Percentiles rank a stretch among this genome's conserved stretches.
These are phyloP conservation scores for Strigops habroptila DNA, from an alignment of 2,113 vertebrate genomes.

Conservation along the genomic window DNA sequence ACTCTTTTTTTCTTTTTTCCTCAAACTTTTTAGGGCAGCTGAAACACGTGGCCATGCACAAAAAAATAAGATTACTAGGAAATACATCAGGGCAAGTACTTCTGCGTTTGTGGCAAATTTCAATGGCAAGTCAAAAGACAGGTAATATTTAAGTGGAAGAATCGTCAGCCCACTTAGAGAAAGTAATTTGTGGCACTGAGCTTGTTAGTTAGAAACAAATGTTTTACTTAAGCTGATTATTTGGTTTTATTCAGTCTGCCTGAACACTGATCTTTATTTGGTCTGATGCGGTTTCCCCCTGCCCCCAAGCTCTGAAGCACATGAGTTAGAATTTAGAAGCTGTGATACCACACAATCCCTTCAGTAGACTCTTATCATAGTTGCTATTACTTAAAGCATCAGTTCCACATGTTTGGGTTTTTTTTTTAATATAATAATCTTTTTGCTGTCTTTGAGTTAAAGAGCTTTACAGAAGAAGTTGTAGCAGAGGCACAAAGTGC, in stretches of 20 bases:
- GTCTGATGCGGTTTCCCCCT: not conserved
- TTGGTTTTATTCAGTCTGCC: not conserved
- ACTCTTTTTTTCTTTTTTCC: not conserved
- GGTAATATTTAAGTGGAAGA: conserved; percentile 62
- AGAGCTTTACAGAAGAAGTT: not conserved
- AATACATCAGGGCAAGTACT: conserved; percentile 18
- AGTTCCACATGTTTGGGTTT: not conserved
- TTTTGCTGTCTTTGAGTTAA: not conserved
- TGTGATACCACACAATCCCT: not conserved
- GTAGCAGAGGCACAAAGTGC: not conserved
- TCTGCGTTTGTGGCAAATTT: conserved; percentile 62
- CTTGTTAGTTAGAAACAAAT: conserved; percentile 36
- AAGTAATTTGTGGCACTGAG: conserved; percentile 11
- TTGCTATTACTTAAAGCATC: not conserved
- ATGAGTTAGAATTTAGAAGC: not conserved
- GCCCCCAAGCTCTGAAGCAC: not conserved
- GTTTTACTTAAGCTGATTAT: conserved; percentile 23
- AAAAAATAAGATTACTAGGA: conserved; percentile 42
- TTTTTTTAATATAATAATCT: not conserved
- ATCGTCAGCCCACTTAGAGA: not conserved
- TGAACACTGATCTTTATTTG: not conserved
- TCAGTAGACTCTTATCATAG: not conserved
- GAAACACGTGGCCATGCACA: conserved; percentile 68
- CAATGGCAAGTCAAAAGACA: conserved; percentile 72
- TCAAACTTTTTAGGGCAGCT: conserved; percentile 55